Base-by-base conservation (phyloP, 2,113 vertebrate species). In the Neogale vison region DNA sequence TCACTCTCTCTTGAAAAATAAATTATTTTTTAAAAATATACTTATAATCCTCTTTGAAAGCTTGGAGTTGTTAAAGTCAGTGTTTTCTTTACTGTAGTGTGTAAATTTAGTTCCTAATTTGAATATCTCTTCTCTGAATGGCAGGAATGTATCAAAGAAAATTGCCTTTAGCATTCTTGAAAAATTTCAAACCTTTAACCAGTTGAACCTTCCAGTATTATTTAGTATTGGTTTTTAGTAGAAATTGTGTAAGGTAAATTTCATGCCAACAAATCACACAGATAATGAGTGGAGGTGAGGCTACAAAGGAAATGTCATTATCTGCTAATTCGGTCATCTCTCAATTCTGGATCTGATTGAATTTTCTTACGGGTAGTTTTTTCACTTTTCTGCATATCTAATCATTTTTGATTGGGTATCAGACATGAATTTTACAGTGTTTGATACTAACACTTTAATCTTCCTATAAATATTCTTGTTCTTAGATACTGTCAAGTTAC, bases 161-260 rank as follows among this genome's bases (percentile, higher is more conserved):
- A 61, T 65, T 89, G 3, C 11, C 29, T 59, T 80, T 83, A 84
- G 29, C 26, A 67, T 88, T 45, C 12, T 63, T 87, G 36, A 67
- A 94, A 89, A 59, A 65, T 80, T 57, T 84, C 29, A 79, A 59
- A 89, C 47, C 50, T 94, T 85, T 94, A 79, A 67, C 12, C n/a
- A 34, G 2, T 77, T 61, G 36, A 1, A 39, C 59, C 20, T 80
- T 92, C 14, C 10, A 50, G 12, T 94, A 55, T 84, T 80, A 6
- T 86, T 93, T 93, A 67, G 36, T 80, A 42, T 59, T 92, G 47
- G 45, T 61, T 93, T 86, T 80, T 79, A 36, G 12, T 89, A 89
- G 57, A 92, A 89, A 81, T 65, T 91, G 0, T 77, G 18, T 59
- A 61, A 95, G 23, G 26, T 88, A 92, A 84, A 91, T 17, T 84